A percentile compares a stretch with the other conserved stretches of the same genome.
phyloP scores from a whole-genome alignment of 2,113 vertebrate genomes.

The Ammodytes dubius region DNA sequence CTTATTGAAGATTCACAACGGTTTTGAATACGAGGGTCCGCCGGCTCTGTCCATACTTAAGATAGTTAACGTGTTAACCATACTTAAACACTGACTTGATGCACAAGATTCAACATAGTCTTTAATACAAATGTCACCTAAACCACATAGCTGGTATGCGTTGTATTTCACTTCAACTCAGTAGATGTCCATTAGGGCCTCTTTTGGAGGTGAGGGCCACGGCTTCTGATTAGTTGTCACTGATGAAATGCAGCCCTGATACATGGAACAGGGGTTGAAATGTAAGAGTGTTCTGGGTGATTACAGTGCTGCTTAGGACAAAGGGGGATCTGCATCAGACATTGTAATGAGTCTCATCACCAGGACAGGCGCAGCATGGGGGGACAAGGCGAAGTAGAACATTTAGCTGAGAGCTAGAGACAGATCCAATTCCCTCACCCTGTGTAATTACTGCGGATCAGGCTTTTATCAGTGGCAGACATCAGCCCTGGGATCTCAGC shows the following conservation, averaged over 20 bases:
- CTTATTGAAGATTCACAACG: too few species aligned
- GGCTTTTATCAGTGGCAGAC: slow-evolving; percentile 75
- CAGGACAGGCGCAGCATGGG: slow-evolving; percentile 58
- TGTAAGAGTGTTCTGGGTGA: slow-evolving; percentile 63
- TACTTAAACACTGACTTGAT: not conserved
- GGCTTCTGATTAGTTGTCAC: slow-evolving; percentile 34
- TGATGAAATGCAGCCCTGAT: slow-evolving; percentile 39
- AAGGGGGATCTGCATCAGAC: slow-evolving; percentile 66
- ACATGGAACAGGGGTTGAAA: slow-evolving; percentile 60
- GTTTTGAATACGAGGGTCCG: too few species aligned
- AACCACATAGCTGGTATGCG: too few species aligned
- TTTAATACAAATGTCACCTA: not conserved
- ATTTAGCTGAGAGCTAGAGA: slow-evolving; percentile 70
- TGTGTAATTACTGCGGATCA: slow-evolving; percentile 78
- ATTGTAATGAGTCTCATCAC: slow-evolving; percentile 77
- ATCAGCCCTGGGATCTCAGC: slow-evolving; percentile 71
- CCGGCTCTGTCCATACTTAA: too few species aligned
- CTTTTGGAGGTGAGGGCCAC: not conserved
- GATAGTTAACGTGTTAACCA: too few species aligned
- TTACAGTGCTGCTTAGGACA: slow-evolving; percentile 65
- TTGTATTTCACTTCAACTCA: not conserved
- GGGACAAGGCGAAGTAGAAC: slow-evolving; percentile 58
- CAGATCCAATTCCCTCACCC: slow-evolving; percentile 73
- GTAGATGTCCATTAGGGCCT: slow-evolving; percentile 3
- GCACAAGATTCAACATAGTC: not conserved